Evolutionary conservation across 2,113 vertebrate species (phyloP), one percentile per base, ranked within the genome.

Genomic region (Chloropsis cyanopogon): DNA sequence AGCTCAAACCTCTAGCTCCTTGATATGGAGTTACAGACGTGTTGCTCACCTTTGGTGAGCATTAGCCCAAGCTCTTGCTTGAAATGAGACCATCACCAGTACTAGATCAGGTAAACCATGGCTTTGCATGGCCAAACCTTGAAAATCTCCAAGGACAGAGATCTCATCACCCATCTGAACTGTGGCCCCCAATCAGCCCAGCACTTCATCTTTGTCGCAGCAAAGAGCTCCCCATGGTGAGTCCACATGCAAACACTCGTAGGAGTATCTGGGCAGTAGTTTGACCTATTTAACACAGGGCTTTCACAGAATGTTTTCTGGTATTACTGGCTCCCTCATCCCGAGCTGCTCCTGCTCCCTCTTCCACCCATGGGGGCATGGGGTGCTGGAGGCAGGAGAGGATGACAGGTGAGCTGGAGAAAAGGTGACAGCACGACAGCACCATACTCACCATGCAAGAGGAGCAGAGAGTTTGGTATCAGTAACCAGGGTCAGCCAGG

Each of bases 391-490:
- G 26, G 68, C 41, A 73, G 8, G 7, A 63, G 47, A 42, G 60
- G 39, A 39, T 61, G 53, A 50, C 47, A 42, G 52, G 31, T 0
- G 2, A 88, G 35, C 60, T 75, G n/a, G 37, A 79, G 61, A 52
- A 0, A 4, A 66, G 17, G 31, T 11, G 42, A 61, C 70, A 63
- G 42, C 66, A 50, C 0, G 0, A 57, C 76, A 64, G 47, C 4
- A 7, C 33, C 35, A 33, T 53, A n/a, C 13, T 44, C 39, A 76
- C 21, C 26, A 6, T 11, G 44, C 33, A 66, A 50, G 35, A 76
- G 53, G 41, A 72, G 44, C 44, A 69, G 37, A 88, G 53, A 39
- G n/a, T 53, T 82, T 8, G 3, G 22, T 42, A 64, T 47, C 11
- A 10, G 44, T 47, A 54, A 41, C 31, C 33, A 50, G 20, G 17